Percentiles rank a stretch among this genome's conserved stretches.
phyloP scores from a whole-genome alignment of 2,113 vertebrate species.

The Morone chrysops region DNA sequence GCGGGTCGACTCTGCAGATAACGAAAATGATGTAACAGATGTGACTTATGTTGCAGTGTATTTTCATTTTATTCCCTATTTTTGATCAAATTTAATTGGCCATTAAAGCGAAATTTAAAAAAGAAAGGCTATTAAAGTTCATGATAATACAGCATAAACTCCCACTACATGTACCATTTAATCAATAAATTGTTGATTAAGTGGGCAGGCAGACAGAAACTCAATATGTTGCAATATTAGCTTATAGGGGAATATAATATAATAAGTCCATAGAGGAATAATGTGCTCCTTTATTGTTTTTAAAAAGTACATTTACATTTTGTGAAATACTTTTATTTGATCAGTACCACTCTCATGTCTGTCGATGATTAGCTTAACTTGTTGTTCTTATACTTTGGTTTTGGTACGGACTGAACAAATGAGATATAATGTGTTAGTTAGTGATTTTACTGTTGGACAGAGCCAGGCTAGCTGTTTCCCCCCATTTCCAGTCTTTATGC shows the following conservation, averaged over 20 bases:
- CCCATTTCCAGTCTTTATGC: background rate
- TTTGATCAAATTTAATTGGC: background rate
- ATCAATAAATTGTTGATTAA: slow-evolving; percentile 10
- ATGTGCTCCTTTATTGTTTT: background rate
- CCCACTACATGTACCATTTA: background rate
- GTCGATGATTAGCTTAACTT: background rate
- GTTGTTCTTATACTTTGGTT: background rate
- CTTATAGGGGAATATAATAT: background rate
- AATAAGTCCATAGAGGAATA: background rate
- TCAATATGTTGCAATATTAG: background rate
- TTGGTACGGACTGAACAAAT: background rate
- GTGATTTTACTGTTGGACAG: background rate
- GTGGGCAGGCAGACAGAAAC: background rate
- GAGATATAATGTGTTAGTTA: background rate
- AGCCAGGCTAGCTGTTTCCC: background rate
- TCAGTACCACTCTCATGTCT: background rate
- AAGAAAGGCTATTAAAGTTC: background rate
- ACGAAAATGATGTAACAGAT: background rate
- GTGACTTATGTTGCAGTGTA: background rate
- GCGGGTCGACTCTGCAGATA: background rate
- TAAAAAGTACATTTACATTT: background rate
- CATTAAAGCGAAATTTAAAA: no score
- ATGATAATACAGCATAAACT: background rate
- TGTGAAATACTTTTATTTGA: background rate
- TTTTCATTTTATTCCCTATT: background rate